Evolutionary conservation across 2,888 invertebrate genomes (phyloP), one percentile per base, ranked within the genome.

Genomic region (Salpingus planirostris): DNA sequence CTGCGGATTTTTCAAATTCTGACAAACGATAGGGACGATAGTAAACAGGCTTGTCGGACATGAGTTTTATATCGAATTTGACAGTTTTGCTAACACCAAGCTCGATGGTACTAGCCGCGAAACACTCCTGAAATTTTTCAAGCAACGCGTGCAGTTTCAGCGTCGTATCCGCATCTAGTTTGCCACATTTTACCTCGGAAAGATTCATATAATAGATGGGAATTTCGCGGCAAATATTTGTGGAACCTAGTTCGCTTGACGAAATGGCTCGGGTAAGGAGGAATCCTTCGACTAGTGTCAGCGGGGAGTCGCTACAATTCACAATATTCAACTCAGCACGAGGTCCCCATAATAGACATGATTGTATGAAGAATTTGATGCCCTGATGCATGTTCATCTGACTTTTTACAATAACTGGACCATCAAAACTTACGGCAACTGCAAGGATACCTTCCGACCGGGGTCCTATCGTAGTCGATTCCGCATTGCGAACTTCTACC

Each of bases 11-110:
- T 21, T 52, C 52, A 2, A 15, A 25, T 22, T 38, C 33, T 8
- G 54, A 45, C 22, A 52, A 25, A 12, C 53, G 34, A 25, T 55
- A 55, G 1, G 52, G 52, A 29, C 40, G 32, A 27, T 49, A 50
- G 15, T 35, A 30, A n/a, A 55, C 44, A 1, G 50, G 48, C 23
- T 32, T 30, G 15, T 38, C 28, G 11, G 27, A 29, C 3, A 24
- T 27, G n/a, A 55, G 27, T 2, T 43, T 29, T 11, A 54, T 55
- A 11, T 44, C 30, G 41, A 54, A 47, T 27, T 45, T 36, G 2
- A 42, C 22, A 11, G 33, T 21, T 24, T 34, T 15, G 3, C 40
- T 43, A 10, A 21, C 6, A 3, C 43, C 42, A 13, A 47, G 22
- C 13, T 47, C 42, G 14, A 10, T 21, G 6, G 36, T 43, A 18